Evolutionary conservation across 30 jellyfish, hydroid and myxozoan species (phyloP).

Genomic region (Aurelia aurita complex sp. Pacific): DNA sequence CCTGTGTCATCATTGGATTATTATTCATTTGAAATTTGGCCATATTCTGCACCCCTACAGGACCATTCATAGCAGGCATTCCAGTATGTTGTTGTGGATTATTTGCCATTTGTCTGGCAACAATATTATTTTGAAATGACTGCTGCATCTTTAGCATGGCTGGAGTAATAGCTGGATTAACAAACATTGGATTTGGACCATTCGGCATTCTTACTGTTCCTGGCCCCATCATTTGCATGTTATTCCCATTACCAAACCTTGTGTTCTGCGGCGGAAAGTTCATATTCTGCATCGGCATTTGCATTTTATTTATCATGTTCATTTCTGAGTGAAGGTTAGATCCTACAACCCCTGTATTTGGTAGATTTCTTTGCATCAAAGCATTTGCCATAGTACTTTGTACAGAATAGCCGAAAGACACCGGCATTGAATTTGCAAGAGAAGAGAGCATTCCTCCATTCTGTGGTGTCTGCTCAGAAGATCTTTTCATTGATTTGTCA

Average conservation of each 20-base stretch:
- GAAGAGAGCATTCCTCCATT: conserved; percentile 58
- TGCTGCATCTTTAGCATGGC: conserved; percentile 48
- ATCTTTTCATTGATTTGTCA: conserved; percentile 34
- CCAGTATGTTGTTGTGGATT: conserved; percentile 21
- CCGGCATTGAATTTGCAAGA: conserved; percentile 44
- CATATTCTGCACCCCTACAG: conserved; percentile 61
- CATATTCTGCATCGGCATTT: conserved; percentile 50
- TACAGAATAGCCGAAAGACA: conserved; percentile 51
- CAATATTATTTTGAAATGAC: conserved; percentile 30
- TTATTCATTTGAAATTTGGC: conserved; percentile 28
- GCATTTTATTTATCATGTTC: conserved; percentile 49
- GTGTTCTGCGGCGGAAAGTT: conserved; percentile 39
- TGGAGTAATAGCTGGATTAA: conserved; percentile 16
- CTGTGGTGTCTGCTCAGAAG: conserved; percentile 58
- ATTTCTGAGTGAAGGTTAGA: conserved; percentile 29
- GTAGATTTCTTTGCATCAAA: conserved; percentile 22
- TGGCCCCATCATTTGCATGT: conserved; percentile 43
- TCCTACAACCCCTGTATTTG: conserved; percentile 21
- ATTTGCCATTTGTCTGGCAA: conserved; percentile 34
- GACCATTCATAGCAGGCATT: conserved; percentile 54
- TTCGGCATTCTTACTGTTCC: conserved; percentile 53
- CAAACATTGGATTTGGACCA: conserved; percentile 44
- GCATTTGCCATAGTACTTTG: conserved; percentile 54
- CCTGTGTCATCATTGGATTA: conserved; percentile 39
- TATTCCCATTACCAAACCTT: conserved; percentile 51